Base-by-base conservation (phyloP, 1,140 invertebrate genomes). In the Eubasilissa regina region DNA sequence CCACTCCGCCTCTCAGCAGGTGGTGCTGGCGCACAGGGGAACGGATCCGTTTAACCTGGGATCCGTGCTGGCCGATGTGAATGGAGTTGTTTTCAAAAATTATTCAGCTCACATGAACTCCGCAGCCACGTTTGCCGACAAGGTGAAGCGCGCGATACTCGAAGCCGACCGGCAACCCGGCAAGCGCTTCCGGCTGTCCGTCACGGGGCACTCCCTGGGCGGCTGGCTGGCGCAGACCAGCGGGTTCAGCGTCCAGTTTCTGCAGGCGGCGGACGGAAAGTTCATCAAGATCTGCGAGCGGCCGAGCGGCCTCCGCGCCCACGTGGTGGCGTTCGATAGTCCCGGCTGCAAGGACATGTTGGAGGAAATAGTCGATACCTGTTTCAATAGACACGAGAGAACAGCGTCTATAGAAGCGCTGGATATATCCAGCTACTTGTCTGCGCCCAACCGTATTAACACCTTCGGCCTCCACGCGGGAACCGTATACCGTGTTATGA, bases 141-240 rank as follows among this genome's bases (percentile, higher is more conserved):
- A 45, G n/a, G 45, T 68, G 1, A 68, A 45, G n/a, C 0, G 12
- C 13, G 44, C 44, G 0, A 45, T 68, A 8, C 13, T 45, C 12
- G 44, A 68, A 13, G 4, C 7, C 0, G 45, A 45, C 8, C 43
- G 12, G 1, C 0, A n/a, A 6, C 0, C 13, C 4, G 64, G 43
- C 4, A 44, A 15, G n/a, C 35, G 44, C 19, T 68, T 45, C 64
- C 25, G 13, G 12, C 64, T 68, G 3, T 44, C 43, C n/a, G 15
- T 15, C 35, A 68, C 64, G 8, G 64, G 64, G 13, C 64, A 68
- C n/a, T 68, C n/a, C n/a, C n/a, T n/a, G n/a, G n/a, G n/a, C n/a
- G n/a, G n/a, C n/a, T n/a, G n/a, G n/a, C n/a, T n/a, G 12, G 64
- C 64, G 13, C 64, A 68, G 43, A 10, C 19, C 4, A 55, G n/a